phyloP scores from a whole-genome alignment of 1,140 invertebrate genomes.

The Agrypnia vestita region DNA sequence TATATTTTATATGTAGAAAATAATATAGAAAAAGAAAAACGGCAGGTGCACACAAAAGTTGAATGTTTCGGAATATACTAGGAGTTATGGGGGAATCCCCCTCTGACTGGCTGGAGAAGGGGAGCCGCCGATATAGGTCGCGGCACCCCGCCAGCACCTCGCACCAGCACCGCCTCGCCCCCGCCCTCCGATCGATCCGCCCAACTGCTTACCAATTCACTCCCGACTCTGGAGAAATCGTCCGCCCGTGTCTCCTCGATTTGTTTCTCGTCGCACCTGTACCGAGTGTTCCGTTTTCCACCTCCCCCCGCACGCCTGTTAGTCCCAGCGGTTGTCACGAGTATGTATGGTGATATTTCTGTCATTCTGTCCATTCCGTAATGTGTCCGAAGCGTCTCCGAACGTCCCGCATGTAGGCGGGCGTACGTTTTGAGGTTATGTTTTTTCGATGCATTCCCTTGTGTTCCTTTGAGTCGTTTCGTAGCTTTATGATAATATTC shows the following conservation, averaged over 20 bases:
- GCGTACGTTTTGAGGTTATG: neutral
- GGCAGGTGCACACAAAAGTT: neutral
- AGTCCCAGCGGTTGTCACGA: neutral
- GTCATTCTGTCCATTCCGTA: neutral
- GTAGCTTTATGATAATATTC: no score
- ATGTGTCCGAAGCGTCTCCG: neutral
- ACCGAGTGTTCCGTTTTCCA: constrained; percentile 10
- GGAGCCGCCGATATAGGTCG: constrained; percentile 18
- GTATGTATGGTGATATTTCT: neutral
- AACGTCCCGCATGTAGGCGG: neutral
- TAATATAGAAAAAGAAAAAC: neutral
- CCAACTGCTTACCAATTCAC: constrained; percentile 27
- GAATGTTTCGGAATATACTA: constrained; percentile 6
- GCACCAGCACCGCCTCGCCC: neutral
- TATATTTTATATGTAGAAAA: no score
- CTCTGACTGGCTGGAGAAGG: no score
- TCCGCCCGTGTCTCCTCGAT: neutral
- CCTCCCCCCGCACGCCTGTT: neutral
- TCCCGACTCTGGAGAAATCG: constrained; percentile 22
- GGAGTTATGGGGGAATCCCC: no score
- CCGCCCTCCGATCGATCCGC: constrained; percentile 21
- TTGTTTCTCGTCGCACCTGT: constrained; percentile 20
- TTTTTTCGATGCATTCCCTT: no score
- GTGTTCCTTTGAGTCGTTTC: no score
- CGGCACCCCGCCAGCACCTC: neutral